Percentiles rank a stretch among this genome's conserved stretches.
These are phyloP conservation scores for Hipparchia sbordonii DNA, from an alignment of 2,888 invertebrate genomes.

Conservation along the genomic window DNA sequence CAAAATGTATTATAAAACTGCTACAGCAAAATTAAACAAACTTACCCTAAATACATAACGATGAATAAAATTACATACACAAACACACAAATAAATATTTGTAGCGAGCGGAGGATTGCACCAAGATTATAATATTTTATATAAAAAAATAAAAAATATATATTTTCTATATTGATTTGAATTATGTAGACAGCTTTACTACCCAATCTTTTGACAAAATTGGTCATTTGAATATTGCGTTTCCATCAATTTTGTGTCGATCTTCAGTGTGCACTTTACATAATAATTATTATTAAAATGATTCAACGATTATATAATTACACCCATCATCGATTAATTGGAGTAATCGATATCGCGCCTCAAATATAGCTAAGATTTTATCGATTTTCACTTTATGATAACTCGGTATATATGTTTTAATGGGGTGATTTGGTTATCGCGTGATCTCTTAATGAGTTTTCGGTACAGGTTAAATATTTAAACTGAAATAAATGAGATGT, in stretches of 20 bases:
- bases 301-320: conserved; percentile 30
- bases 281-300: background rate
- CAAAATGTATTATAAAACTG: too few relatives aligned
- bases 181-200: too few relatives aligned
- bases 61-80: too few relatives aligned
- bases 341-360: conserved; percentile 66
- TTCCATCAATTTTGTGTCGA: background rate
- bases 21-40: too few relatives aligned
- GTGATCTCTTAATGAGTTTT: conserved; percentile 68
- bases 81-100: too few relatives aligned
- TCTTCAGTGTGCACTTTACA: conserved; percentile 9
- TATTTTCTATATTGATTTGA: too few relatives aligned
- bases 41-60: too few relatives aligned
- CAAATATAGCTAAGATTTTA: conserved; percentile 40
- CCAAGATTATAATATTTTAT: too few relatives aligned
- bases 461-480: conserved; percentile 56
- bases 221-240: background rate
- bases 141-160: too few relatives aligned
- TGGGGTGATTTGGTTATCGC: conserved; percentile 62
- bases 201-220: background rate
- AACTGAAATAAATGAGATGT: conserved; percentile 62
- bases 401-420: conserved; percentile 49
- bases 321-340: conserved; percentile 61
- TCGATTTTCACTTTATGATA: conserved; percentile 39
- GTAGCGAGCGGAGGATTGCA: too few relatives aligned